Base-by-base conservation (phyloP, 35 echinoderm and acorn worm genomes). In the Diadema setosum region DNA sequence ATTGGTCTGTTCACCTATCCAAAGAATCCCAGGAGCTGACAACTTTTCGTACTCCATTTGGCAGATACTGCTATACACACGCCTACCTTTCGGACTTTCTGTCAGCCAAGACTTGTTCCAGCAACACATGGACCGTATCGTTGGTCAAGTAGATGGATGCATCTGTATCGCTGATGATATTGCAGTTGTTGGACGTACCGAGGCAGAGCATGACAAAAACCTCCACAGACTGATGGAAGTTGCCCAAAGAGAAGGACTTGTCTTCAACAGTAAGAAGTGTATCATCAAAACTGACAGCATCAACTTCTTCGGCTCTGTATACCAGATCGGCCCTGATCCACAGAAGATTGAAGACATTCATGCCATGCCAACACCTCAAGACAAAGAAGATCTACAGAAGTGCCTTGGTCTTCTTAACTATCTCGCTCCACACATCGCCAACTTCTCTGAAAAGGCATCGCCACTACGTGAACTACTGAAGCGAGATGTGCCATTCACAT, bases 21-120 rank as follows among this genome's bases (percentile, higher is more conserved):
- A 16, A 70, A 46, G 58, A 90, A 0, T 89, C 85, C 14, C 88
- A 85, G 70, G 76, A 94, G 56, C 88, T 94, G 31, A 94, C 87
- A 11, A 94, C 93, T 5, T 90, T 94, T 50, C 46, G 56, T 14
- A 90, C 93, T 39, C 87, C 93, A 70, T 94, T 88, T 46, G 91
- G 87, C 23, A 32, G 91, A 25, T 94, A 94, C 33, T 90, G 91
- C 31, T 94, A 82, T 45, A 12, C 23, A 20, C 35, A 73, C 4
- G 82, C 3, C 82, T 84, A 15, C 49, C 84, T 21, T 87, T 87
- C 33, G 84, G 84, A 4, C 37, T 87, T 5, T 84, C 49, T 16
- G 31, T 57, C 5, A 84, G 82, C 39, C 82, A 84, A 18, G 82
- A 84, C 33, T 30, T 84, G 6, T 63, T 84, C 26, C 82, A 60